Percentiles rank a stretch among this genome's conserved stretches.
Evolutionary conservation across 1,140 invertebrate species (phyloP).

Genomic region (Saccostrea echinata): DNA sequence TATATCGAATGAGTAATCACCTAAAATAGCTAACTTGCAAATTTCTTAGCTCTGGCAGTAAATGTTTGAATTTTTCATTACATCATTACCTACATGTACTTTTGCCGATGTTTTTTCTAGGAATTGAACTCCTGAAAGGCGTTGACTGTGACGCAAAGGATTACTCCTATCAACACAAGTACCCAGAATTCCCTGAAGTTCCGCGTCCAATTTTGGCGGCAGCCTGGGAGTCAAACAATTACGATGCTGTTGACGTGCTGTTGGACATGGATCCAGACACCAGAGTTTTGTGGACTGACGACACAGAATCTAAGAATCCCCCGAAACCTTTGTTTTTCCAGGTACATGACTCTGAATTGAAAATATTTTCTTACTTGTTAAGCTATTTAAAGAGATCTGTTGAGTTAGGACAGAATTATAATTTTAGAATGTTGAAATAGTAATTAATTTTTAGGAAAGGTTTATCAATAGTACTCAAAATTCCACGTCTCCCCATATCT

Average conservation of each 20-base stretch:
- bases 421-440: too few relatives aligned
- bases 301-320: conserved; percentile 54
- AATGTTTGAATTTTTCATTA: not conserved
- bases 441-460: too few relatives aligned
- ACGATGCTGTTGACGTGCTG: conserved; percentile 69
- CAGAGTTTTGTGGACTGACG: conserved; percentile 64
- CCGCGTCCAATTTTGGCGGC: conserved; percentile 72
- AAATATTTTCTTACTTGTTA: too few relatives aligned
- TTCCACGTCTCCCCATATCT: too few relatives aligned
- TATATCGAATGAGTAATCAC: too few relatives aligned
- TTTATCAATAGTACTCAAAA: too few relatives aligned
- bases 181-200: conserved; percentile 64
- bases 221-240: conserved; percentile 72
- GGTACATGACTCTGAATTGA: conserved; percentile 55
- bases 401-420: too few relatives aligned
- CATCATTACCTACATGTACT: not conserved
- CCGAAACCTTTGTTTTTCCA: conserved; percentile 74
- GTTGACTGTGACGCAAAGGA: conserved; percentile 66
- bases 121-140: conserved; percentile 59
- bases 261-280: conserved; percentile 73
- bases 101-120: conserved; percentile 52
- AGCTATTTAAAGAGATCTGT: too few relatives aligned
- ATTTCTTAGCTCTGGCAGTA: not conserved
- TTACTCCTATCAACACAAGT: conserved; percentile 67
- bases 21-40: too few relatives aligned